phyloP scores from a whole-genome alignment of 2,888 invertebrate species.

The Hedya salicella region DNA sequence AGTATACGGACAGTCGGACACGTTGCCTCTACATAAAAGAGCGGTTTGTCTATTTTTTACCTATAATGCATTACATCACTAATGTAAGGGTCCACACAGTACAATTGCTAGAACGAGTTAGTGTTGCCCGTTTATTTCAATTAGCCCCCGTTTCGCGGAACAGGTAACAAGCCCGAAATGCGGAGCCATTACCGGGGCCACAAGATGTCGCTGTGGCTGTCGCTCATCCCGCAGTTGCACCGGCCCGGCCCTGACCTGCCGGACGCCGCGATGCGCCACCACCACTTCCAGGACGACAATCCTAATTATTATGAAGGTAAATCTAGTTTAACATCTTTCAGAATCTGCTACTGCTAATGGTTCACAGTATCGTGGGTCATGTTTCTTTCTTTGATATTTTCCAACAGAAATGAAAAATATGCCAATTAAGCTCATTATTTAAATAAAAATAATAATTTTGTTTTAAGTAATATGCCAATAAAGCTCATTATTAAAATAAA shows the following conservation, averaged over 20 bases:
- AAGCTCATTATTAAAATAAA: too few relatives aligned
- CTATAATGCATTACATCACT: not conserved
- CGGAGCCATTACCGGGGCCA: conserved; percentile 97
- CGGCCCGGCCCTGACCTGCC: conserved; percentile 89
- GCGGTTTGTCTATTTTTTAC: too few relatives aligned
- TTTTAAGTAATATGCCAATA: too few relatives aligned
- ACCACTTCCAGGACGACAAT: conserved; percentile 93
- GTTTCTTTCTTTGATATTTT: too few relatives aligned
- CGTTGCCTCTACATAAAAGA: too few relatives aligned
- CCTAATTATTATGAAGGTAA: conserved; percentile 92
- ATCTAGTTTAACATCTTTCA: not conserved
- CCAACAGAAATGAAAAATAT: too few relatives aligned
- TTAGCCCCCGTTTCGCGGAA: conserved; percentile 53
- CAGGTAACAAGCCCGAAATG: conserved; percentile 90
- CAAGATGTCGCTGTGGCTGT: conserved; percentile 96
- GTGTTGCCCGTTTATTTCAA: conserved; percentile 63
- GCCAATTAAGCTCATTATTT: too few relatives aligned
- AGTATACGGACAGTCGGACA: too few relatives aligned
- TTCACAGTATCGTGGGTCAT: too few relatives aligned
- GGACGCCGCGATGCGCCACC: conserved; percentile 94
- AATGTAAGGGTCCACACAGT: conserved; percentile 49
- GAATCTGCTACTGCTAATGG: too few relatives aligned
- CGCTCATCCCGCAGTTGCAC: conserved; percentile 95
- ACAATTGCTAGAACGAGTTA: conserved; percentile 48
- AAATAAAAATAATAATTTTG: too few relatives aligned